These are phyloP conservation scores for Gari tellinella DNA, from an alignment of 2,888 invertebrate species.

Conservation along the genomic window DNA sequence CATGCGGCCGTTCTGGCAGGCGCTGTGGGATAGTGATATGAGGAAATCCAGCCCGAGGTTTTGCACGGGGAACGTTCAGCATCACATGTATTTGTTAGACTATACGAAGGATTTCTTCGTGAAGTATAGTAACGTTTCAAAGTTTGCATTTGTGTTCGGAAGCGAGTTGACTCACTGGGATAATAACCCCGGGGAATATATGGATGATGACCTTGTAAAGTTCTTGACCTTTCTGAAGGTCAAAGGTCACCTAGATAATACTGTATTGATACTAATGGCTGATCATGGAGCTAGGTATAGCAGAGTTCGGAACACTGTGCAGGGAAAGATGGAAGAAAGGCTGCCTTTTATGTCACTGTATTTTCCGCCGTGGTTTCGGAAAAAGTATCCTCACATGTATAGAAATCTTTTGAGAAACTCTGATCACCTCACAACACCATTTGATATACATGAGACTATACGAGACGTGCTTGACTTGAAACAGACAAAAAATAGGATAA, in stretches of 20 bases:
- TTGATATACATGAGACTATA: conserved; percentile 80
- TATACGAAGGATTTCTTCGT: conserved; percentile 78
- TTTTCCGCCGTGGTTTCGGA: conserved; percentile 74
- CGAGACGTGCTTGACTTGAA: conserved; percentile 77
- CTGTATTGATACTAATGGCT: conserved; percentile 77
- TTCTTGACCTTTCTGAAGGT: conserved; percentile 68
- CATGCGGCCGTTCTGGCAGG: conserved; percentile 82
- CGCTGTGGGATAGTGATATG: conserved; percentile 67
- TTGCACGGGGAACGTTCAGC: conserved; percentile 76
- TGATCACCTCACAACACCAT: conserved; percentile 76
- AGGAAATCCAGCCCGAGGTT: conserved; percentile 61
- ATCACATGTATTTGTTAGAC: conserved; percentile 76
- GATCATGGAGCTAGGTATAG: conserved; percentile 81
- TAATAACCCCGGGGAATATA: conserved; percentile 79
- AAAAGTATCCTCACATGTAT: conserved; percentile 61
- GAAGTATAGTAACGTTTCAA: conserved; percentile 73
- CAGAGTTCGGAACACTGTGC: conserved; percentile 72
- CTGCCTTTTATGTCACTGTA: conserved; percentile 79
- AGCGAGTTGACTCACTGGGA: conserved; percentile 79
- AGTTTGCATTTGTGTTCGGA: conserved; percentile 78
- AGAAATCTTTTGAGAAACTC: conserved; percentile 71
- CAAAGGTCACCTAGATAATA: conserved; percentile 73
- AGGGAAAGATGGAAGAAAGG: conserved; percentile 81
- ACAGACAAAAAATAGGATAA: conserved; percentile 18
- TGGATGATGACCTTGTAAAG: conserved; percentile 74